Conservation (phyloP, 2,113 vertebrate genomes). For the Tetrao urogallus region DNA sequence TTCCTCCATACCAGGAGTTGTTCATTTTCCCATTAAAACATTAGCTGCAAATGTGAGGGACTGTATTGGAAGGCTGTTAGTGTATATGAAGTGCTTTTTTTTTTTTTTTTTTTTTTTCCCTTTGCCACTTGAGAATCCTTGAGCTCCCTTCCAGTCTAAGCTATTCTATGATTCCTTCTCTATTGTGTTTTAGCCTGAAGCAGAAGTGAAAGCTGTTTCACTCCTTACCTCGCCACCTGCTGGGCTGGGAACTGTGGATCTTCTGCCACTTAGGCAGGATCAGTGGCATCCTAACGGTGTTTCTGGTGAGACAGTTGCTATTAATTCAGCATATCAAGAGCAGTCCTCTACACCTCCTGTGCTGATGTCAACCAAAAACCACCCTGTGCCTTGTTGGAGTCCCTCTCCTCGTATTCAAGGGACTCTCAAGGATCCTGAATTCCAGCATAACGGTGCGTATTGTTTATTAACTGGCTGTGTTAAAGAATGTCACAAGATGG, state of each 20-base stretch:
- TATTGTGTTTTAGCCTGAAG: slow-evolving; percentile 57
- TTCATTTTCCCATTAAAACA: neutral
- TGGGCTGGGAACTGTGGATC: slow-evolving; percentile 85
- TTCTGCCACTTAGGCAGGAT: slow-evolving; percentile 82
- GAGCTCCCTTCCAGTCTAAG: too few species aligned
- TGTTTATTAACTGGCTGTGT: neutral
- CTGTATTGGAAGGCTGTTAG: neutral
- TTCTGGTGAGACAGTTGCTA: slow-evolving; percentile 5
- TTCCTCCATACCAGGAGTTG: neutral
- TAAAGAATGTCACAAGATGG: neutral
- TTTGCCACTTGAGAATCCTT: too few species aligned
- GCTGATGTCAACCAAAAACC: slow-evolving; percentile 8
- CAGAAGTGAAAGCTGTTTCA: neutral
- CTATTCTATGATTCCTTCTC: neutral
- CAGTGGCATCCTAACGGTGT: neutral
- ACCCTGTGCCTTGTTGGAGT: slow-evolving; percentile 37
- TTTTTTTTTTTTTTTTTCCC: neutral
- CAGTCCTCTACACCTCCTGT: neutral
- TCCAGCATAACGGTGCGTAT: slow-evolving; percentile 87
- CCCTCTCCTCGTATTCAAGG: slow-evolving; percentile 82
- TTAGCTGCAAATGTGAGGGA: neutral
- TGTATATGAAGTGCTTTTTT: neutral
- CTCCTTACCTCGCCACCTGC: slow-evolving; percentile 75
- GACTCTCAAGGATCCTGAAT: slow-evolving; percentile 85
- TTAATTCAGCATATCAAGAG: slow-evolving; percentile 22